phyloP scores from a whole-genome alignment of 2,888 invertebrate species.

The Neocrepidodera transversa region DNA sequence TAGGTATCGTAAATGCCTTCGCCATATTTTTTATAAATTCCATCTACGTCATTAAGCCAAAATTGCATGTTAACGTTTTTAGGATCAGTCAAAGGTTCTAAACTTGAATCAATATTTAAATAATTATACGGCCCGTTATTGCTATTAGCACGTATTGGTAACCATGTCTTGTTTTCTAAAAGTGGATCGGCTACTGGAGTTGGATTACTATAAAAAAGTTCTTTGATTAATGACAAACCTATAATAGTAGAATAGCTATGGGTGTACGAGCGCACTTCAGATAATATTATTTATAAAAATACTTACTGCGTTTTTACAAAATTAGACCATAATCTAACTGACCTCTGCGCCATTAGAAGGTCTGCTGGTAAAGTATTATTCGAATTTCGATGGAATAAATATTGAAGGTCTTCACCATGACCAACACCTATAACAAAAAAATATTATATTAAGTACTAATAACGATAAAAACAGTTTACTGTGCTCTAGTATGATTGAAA shows the following conservation, averaged over 20 bases:
- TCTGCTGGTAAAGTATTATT: neutral
- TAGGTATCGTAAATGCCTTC: neutral
- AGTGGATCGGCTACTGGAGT: neutral
- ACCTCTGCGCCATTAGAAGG: too few relatives aligned
- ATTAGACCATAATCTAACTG: neutral
- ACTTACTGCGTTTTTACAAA: constrained; percentile 1
- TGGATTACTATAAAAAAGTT: neutral
- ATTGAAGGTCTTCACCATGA: neutral
- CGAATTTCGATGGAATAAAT: neutral
- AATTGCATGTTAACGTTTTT: neutral
- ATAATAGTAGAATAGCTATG: too few relatives aligned
- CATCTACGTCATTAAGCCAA: neutral
- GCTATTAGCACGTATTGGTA: neutral
- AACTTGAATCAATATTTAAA: neutral
- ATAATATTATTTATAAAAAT: too few relatives aligned
- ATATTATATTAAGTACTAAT: too few relatives aligned
- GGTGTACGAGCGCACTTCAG: too few relatives aligned
- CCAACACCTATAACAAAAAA: neutral
- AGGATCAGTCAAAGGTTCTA: neutral
- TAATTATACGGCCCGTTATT: neutral
- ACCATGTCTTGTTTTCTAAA: neutral
- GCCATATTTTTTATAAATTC: neutral
- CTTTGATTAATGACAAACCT: too few relatives aligned
- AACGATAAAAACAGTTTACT: too few relatives aligned
- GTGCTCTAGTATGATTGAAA: too few relatives aligned